These are phyloP conservation scores for Tonatia bakeri DNA, from an alignment of 2,113 vertebrate species.

Conservation along the genomic window DNA sequence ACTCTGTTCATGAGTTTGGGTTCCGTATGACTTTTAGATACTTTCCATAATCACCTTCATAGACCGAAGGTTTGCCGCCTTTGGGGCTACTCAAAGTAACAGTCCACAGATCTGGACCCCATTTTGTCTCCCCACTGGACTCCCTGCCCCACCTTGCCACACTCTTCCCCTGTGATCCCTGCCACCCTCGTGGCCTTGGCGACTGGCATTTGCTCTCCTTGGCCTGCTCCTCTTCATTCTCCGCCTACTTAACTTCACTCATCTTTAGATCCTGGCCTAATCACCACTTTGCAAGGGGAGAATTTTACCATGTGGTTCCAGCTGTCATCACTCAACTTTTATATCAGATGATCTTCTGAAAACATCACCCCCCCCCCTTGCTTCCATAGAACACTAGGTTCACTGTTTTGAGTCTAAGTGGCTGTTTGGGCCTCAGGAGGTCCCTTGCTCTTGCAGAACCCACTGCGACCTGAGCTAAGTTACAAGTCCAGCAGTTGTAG, in stretches of 20 bases:
- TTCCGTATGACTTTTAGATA: neutral
- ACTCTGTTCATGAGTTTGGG: neutral
- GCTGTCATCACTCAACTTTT: neutral
- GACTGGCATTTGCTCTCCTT: neutral
- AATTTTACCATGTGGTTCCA: neutral
- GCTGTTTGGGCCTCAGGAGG: neutral
- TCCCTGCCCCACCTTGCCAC: neutral
- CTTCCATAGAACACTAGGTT: neutral
- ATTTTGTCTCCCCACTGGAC: neutral
- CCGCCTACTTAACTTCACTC: neutral
- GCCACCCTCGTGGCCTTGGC: fast-evolving
- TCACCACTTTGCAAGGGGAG: neutral
- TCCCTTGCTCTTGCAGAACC: neutral
- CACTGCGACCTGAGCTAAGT: neutral
- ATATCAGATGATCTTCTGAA: neutral
- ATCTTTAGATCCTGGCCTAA: neutral
- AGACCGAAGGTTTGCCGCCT: neutral
- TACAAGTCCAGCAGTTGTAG: neutral
- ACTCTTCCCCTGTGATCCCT: neutral
- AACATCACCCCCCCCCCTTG: too few species aligned
- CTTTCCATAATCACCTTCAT: neutral
- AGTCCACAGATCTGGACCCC: neutral
- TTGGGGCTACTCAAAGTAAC: neutral
- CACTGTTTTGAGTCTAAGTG: neutral
- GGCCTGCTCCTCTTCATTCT: neutral